Conservation (phyloP, 2,888 invertebrate genomes). For the Caenorhabditis sp. region DNA sequence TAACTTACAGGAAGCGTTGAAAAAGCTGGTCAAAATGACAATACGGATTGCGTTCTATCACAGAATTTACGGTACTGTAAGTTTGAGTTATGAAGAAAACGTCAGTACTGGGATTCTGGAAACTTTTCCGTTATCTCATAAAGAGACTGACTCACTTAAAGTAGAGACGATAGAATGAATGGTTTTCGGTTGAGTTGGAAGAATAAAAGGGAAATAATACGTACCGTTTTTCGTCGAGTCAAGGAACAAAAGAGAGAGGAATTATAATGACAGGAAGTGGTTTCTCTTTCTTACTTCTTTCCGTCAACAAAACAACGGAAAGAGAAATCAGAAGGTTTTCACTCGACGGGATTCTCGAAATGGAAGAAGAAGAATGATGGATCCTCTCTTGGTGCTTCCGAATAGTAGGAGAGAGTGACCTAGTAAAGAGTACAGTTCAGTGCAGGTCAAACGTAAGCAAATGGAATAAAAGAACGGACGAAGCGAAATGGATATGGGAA, state of each 20-base stretch:
- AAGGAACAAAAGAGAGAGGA: slow-evolving; percentile 27
- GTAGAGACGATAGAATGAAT: not conserved
- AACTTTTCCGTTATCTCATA: not conserved
- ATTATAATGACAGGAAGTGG: slow-evolving; percentile 54
- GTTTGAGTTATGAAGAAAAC: no score
- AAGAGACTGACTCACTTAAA: not conserved
- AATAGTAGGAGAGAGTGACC: slow-evolving; percentile 53
- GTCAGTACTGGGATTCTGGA: no score
- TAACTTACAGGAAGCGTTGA: no score
- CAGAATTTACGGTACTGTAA: no score
- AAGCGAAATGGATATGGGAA: slow-evolving; percentile 13
- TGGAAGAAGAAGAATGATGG: slow-evolving; percentile 47
- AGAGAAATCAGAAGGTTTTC: slow-evolving; percentile 55
- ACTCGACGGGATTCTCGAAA: slow-evolving; percentile 40
- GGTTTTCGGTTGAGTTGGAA: not conserved
- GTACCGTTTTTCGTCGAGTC: slow-evolving; percentile 14
- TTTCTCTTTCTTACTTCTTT: slow-evolving; percentile 28
- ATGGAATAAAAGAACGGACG: slow-evolving; percentile 37
- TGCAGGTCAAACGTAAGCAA: slow-evolving; percentile 64
- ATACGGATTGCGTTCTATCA: no score
- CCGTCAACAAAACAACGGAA: slow-evolving; percentile 39
- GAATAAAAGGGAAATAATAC: slow-evolving; percentile 29
- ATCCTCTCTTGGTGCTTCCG: slow-evolving; percentile 29
- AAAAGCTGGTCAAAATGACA: no score
- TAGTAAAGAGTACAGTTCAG: slow-evolving; percentile 56